These are phyloP conservation scores for Rhagophthalmus giganteus DNA, from an alignment of 2,888 invertebrate genomes.

Conservation along the genomic window DNA sequence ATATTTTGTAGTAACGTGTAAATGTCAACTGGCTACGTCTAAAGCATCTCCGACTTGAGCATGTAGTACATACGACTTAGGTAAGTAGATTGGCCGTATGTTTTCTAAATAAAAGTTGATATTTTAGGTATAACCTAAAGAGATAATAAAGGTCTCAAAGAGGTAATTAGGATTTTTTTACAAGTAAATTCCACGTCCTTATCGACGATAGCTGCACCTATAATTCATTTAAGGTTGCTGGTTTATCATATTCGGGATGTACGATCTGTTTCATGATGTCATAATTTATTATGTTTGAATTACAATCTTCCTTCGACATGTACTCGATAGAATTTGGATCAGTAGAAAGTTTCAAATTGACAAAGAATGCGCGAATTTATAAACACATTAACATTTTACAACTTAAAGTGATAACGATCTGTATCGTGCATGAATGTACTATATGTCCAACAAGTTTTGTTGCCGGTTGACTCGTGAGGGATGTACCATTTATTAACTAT, in stretches of 20 bases:
- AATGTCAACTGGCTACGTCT: conserved; percentile 50
- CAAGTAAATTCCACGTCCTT: conserved; percentile 51
- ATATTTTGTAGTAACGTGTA: background rate
- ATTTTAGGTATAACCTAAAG: too few relatives aligned
- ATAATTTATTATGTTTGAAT: conserved; percentile 45
- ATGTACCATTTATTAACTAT: too few relatives aligned
- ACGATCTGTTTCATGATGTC: conserved; percentile 49
- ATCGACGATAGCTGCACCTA: conserved; percentile 52
- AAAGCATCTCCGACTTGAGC: conserved; percentile 42
- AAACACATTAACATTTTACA: too few relatives aligned
- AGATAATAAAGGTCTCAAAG: too few relatives aligned
- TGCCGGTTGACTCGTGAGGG: too few relatives aligned
- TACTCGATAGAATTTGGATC: conserved; percentile 51
- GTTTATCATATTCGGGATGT: conserved; percentile 48
- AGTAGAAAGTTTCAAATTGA: conserved; percentile 53
- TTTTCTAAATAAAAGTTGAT: too few relatives aligned
- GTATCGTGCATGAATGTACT: too few relatives aligned
- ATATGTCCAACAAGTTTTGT: too few relatives aligned
- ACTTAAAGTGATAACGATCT: too few relatives aligned
- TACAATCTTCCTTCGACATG: conserved; percentile 49
- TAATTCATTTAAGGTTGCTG: conserved; percentile 49
- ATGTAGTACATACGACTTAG: conserved; percentile 35
- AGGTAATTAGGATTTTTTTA: conserved; percentile 38
- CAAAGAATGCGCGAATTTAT: conserved; percentile 60
- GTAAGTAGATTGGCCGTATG: conserved; percentile 45